A percentile compares a stretch with the other conserved stretches of the same genome.
Evolutionary conservation across 2,113 vertebrate genomes (phyloP).

Genomic region (Gasterosteus aculeatus): DNA sequence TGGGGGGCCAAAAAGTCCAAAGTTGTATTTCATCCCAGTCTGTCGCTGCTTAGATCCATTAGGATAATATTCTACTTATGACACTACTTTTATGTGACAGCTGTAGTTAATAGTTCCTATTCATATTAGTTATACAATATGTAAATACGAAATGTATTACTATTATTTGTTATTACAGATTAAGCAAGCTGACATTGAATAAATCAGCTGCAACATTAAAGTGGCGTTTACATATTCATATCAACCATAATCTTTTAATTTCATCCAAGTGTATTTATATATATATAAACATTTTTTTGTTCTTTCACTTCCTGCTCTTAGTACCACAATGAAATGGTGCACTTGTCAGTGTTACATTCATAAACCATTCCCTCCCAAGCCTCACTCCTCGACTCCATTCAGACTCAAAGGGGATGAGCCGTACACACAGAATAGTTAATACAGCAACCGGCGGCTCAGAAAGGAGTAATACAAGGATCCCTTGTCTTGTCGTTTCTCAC

Average conservation of each 20-base stretch:
- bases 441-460: constrained; percentile 45
- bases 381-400: constrained; percentile 50
- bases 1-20: not conserved
- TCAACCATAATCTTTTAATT: not conserved
- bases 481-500: constrained; percentile 62
- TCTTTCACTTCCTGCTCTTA: constrained; percentile 20
- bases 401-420: constrained; percentile 51
- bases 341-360: constrained; percentile 42
- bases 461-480: constrained; percentile 48
- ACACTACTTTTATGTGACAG: not conserved
- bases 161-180: not conserved
- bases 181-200: not conserved
- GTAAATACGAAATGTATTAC: not conserved
- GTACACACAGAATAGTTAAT: constrained; percentile 65
- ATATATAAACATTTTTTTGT: too few species aligned
- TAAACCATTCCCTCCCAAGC: constrained; percentile 52
- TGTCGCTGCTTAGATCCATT: not conserved
- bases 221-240: not conserved
- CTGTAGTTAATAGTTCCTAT: constrained; percentile 2
- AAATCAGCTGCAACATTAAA: not conserved
- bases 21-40: not conserved
- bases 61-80: not conserved
- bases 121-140: not conserved
- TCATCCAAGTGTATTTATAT: not conserved
- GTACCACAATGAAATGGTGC: constrained; percentile 17